Conservation (phyloP, 1,140 invertebrate species). For the Zaprionus gabonicus region DNA sequence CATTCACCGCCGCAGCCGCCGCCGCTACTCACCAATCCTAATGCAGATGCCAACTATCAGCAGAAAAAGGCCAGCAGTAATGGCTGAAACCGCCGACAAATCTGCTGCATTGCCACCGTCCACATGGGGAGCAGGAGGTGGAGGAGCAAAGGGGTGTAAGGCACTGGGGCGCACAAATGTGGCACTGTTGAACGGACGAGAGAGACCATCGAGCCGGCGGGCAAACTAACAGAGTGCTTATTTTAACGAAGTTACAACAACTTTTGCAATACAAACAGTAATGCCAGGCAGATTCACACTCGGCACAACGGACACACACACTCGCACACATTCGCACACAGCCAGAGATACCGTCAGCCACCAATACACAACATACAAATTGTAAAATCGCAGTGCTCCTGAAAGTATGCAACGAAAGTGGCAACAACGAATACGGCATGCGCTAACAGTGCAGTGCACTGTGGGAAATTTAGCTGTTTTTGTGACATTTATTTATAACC, state of each 20-base stretch:
- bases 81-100: slow-evolving; percentile 78
- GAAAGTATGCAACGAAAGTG: slow-evolving; percentile 68
- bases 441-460: slow-evolving; percentile 20
- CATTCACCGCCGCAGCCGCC: slow-evolving; percentile 25
- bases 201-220: slow-evolving; percentile 64
- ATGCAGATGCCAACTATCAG: slow-evolving; percentile 74
- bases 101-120: slow-evolving; percentile 69
- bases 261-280: slow-evolving; percentile 82
- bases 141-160: neutral
- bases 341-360: slow-evolving; percentile 21
- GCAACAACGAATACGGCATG: slow-evolving; percentile 30
- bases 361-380: slow-evolving; percentile 47
- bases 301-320: slow-evolving; percentile 62
- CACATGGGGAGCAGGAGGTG: neutral
- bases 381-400: slow-evolving; percentile 56
- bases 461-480: too few relatives aligned
- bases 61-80: slow-evolving; percentile 55
- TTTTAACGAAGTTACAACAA: slow-evolving; percentile 82
- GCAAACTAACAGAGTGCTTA: slow-evolving; percentile 81
- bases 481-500: too few relatives aligned
- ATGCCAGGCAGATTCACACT: slow-evolving; percentile 80
- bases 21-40: slow-evolving; percentile 69
- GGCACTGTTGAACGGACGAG: slow-evolving; percentile 31
- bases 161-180: neutral
- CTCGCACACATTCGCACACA: slow-evolving; percentile 24